Conservation (phyloP, 2,888 invertebrate species). For the Ophion costatus region DNA sequence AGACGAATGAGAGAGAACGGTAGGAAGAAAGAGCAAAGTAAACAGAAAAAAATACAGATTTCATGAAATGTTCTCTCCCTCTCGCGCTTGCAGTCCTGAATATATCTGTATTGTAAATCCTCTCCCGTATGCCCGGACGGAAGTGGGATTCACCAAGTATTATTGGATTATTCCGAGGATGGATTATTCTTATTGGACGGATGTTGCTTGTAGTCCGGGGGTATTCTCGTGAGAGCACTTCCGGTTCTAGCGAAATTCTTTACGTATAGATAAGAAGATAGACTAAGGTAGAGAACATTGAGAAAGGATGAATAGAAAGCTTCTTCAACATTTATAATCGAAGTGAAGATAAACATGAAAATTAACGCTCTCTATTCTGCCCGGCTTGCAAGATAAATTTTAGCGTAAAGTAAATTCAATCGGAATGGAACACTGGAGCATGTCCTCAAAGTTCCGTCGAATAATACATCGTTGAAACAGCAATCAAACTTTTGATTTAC, state of each 20-base stretch:
- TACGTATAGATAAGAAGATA: slow-evolving; percentile 30
- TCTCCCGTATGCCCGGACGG: slow-evolving; percentile 47
- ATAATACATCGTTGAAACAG: slow-evolving; percentile 11
- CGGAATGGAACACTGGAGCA: neutral
- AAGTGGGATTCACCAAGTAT: slow-evolving; percentile 60
- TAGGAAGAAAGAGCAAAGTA: slow-evolving; percentile 27
- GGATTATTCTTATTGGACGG: slow-evolving; percentile 66
- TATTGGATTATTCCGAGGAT: slow-evolving; percentile 65
- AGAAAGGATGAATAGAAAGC: slow-evolving; percentile 51
- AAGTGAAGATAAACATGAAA: slow-evolving; percentile 27
- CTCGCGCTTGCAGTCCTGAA: neutral
- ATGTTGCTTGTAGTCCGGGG: slow-evolving; percentile 55
- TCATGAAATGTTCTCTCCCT: slow-evolving; percentile 11
- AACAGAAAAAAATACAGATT: slow-evolving; percentile 49
- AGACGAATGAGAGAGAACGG: slow-evolving; percentile 37
- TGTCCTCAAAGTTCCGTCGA: neutral
- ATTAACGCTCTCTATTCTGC: slow-evolving; percentile 12
- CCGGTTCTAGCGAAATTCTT: slow-evolving; percentile 42
- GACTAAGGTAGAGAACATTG: neutral
- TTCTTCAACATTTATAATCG: slow-evolving; percentile 62
- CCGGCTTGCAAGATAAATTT: slow-evolving; percentile 5
- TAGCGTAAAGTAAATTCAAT: slow-evolving; percentile 8
- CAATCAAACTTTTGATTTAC: neutral
- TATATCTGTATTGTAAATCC: slow-evolving; percentile 36
- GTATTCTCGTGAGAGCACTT: slow-evolving; percentile 57